These are phyloP conservation scores for Mormyrus hasselquistii DNA, from an alignment of 2,797 vertebrate genomes.

Conservation along the genomic window DNA sequence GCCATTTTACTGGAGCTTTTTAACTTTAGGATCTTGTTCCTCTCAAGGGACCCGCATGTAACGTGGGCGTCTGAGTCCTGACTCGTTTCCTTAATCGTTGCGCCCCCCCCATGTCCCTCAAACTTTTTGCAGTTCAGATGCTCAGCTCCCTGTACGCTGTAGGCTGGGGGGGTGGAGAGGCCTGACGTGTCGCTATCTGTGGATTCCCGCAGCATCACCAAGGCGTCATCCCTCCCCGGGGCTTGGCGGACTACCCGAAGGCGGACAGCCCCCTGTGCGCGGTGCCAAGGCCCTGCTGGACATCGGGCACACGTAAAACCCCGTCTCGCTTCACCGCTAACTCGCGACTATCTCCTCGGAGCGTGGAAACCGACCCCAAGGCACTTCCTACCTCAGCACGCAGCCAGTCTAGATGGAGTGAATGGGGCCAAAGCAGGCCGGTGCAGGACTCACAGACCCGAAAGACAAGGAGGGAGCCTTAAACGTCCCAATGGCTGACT, in stretches of 20 bases:
- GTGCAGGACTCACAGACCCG: neutral
- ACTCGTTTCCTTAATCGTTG: neutral
- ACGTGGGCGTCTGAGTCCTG: neutral
- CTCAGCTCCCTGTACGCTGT: neutral
- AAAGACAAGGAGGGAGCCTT: neutral
- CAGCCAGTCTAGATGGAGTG: neutral
- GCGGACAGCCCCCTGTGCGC: constrained; percentile 36
- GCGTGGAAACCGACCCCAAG: neutral
- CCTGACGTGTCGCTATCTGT: neutral
- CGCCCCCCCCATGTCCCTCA: neutral
- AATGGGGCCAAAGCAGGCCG: neutral
- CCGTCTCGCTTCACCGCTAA: neutral
- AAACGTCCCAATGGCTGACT: neutral
- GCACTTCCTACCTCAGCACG: neutral
- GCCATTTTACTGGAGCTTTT: neutral
- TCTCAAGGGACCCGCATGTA: neutral
- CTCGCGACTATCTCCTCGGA: neutral
- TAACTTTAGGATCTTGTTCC: neutral
- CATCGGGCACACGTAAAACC: constrained; percentile 47
- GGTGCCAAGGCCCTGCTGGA: constrained; percentile 47
- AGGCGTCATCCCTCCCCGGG: constrained; percentile 55
- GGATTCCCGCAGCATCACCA: constrained; percentile 49
- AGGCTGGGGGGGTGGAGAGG: neutral
- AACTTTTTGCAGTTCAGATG: neutral
- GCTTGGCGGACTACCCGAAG: constrained; percentile 48